Percentiles rank a stretch among this genome's conserved stretches.
Conservation (phyloP, 2,797 vertebrate species). For the Sparidentex hasta region DNA sequence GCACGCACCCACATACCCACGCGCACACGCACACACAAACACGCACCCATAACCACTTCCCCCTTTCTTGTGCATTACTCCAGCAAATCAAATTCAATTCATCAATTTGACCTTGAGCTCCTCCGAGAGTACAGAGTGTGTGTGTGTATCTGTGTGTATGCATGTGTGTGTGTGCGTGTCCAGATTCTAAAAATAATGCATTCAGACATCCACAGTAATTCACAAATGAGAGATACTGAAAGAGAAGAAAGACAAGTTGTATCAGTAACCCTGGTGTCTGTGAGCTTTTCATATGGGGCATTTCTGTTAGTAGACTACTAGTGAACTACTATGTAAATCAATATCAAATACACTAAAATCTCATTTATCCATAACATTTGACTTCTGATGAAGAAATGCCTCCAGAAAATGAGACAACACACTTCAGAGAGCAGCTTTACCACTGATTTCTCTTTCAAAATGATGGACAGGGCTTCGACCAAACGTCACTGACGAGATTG, state of each 20-base stretch:
- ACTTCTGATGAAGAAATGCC: no score
- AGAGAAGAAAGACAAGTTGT: not conserved
- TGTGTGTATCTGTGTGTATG: not conserved
- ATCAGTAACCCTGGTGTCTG: conserved; percentile 7
- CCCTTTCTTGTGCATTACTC: conserved; percentile 10
- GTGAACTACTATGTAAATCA: no score
- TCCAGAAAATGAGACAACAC: no score
- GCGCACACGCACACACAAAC: conserved; percentile 8
- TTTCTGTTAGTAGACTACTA: not conserved
- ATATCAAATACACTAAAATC: no score
- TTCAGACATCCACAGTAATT: conserved; percentile 14
- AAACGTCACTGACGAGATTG: no score
- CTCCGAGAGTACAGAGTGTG: conserved; percentile 21
- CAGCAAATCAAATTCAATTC: conserved; percentile 56
- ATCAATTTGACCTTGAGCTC: conserved; percentile 63
- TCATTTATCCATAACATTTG: no score
- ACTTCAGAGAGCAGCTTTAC: no score
- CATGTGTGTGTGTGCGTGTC: not conserved
- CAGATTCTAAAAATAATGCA: conserved; percentile 43
- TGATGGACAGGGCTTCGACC: no score
- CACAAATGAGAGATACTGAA: not conserved
- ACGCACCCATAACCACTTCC: not conserved
- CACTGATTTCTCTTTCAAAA: no score
- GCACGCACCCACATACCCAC: conserved; percentile 3
- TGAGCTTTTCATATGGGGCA: not conserved